Evolutionary conservation across 1,140 invertebrate genomes (phyloP), one percentile per base, ranked within the genome.

Genomic region (Zophobas morio): DNA sequence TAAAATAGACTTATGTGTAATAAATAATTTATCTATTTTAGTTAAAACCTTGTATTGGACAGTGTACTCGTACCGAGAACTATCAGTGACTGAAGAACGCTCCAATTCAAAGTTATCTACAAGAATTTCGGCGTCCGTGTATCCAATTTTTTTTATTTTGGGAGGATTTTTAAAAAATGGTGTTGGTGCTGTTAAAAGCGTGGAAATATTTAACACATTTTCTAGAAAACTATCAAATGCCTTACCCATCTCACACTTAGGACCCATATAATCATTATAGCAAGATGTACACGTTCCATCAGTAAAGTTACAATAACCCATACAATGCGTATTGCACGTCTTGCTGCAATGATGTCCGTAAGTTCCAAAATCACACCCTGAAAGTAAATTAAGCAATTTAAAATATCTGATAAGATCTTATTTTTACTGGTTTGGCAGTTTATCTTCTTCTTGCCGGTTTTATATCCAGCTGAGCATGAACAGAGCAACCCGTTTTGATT

Each of bases 231-330:
- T 20, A 20, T 20, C 20, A 20, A 20, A 20, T 20, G 20, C 20
- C 20, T 20, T 20, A 20, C 20, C 20, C 20, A 20, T 20, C 20
- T 20, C 20, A 20, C 20, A 20, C 20, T 20, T 20, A 20, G 20
- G 20, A 20, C 20, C 20, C 20, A 20, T 20, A 20, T 20, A 20
- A 20, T 20, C 20, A 20, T 20, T 20, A 20, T 20, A 1, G 40
- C 60, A 66, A 1, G 36, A 39, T 0, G 1, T 6, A 66, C 63
- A 70, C n/a, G 8, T 70, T 46, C 63, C 63, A 46, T 42, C n/a
- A 70, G 20, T 4, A 6, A 6, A 1, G 20, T 40, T n/a, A 1
- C 63, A 70, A 70, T 70, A n/a, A 70, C 46, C n/a, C 8, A 42
- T 37, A 6, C 35, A 66, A 37, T 37, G n/a, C 33, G 2, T 0